phyloP scores from a whole-genome alignment of 2,888 invertebrate species.

The Eupithecia dodoneata region DNA sequence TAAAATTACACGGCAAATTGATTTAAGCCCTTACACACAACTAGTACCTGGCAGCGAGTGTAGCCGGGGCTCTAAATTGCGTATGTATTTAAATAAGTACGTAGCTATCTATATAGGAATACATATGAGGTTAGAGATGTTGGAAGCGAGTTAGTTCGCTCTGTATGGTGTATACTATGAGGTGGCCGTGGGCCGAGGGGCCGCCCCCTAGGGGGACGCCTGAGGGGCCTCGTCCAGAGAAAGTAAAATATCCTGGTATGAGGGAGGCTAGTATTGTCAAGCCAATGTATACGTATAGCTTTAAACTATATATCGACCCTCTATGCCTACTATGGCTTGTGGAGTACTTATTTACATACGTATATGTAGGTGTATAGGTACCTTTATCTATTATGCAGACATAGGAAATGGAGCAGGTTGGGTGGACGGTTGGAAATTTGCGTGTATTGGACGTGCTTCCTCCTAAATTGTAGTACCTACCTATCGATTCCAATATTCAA shows the following conservation, averaged over 20 bases:
- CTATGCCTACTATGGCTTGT: constrained; percentile 66
- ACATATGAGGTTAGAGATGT: constrained; percentile 79
- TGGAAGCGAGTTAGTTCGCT: constrained; percentile 80
- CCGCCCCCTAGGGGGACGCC: constrained; percentile 67
- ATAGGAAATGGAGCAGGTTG: constrained; percentile 79
- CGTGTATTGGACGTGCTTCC: constrained; percentile 65
- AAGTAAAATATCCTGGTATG: constrained; percentile 83
- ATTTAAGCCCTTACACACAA: constrained; percentile 63
- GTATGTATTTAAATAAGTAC: constrained; percentile 73
- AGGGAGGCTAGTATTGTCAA: constrained; percentile 84
- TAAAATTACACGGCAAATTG: constrained; percentile 71
- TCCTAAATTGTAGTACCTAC: constrained; percentile 51
- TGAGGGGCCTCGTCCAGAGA: constrained; percentile 82
- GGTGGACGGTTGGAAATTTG: constrained; percentile 73
- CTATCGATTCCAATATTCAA: constrained; percentile 59
- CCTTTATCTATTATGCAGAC: constrained; percentile 82
- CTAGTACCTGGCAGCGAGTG: constrained; percentile 41
- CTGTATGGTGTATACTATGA: constrained; percentile 79
- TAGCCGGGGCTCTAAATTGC: constrained; percentile 71
- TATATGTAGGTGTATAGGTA: constrained; percentile 58
- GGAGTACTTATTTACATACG: constrained; percentile 81
- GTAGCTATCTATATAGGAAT: constrained; percentile 64
- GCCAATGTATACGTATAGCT: constrained; percentile 81
- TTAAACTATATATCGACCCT: constrained; percentile 81
- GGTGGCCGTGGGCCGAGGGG: constrained; percentile 64